Base-by-base conservation (phyloP, 1,140 invertebrate species). In the Dicyema japonicum region DNA sequence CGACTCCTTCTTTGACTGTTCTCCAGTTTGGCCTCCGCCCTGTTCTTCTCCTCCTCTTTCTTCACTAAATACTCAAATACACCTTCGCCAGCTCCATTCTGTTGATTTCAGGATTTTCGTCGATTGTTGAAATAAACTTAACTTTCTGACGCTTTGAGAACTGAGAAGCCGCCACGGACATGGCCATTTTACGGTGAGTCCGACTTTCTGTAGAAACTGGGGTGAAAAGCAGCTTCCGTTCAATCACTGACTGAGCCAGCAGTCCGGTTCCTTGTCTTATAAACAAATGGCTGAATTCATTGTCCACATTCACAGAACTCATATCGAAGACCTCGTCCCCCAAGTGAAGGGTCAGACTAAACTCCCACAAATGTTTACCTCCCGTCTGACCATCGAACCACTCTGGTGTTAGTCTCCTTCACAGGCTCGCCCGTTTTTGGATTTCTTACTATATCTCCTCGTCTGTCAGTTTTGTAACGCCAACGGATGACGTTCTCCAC, bases 281-380 rank as follows among this genome's bases (percentile, higher is more conserved):
- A 47, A 76, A 88, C 32, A 88, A 50, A 50, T 88, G 76, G 48
- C 82, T 82, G 52, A 74, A 69, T 43, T 80, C 74, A 11, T 71
- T 71, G 54, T 72, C 56, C 5, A 63, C 35, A 0, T 72, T 70
- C 46, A 90, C 78, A 36, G 71, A 69, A 40, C 88, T 76, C 0
- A 92, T 71, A 44, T 94, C 82, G 46, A 94, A 94, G 34, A 92
- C 76, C 59, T 97, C 85, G 22, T 67, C 67, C 15, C 85, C 82
- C 21, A 94, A 60, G 52, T 90, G 74, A 12, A 94, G 50, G n/a
- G 78, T 85, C 64, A 88, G 70, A 35, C 72, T 80, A 6, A 26
- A 48, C 7, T 17, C 3, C 23, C 12, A 7, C 6, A 7, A 14
- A 33, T 24, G 6, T 19, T 29, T 33, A 60, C 57, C 54, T 58